A percentile compares a stretch with the other conserved stretches of the same genome.
These are phyloP conservation scores for Serilophus lunatus DNA, from an alignment of 2,113 vertebrate species.

Conservation along the genomic window DNA sequence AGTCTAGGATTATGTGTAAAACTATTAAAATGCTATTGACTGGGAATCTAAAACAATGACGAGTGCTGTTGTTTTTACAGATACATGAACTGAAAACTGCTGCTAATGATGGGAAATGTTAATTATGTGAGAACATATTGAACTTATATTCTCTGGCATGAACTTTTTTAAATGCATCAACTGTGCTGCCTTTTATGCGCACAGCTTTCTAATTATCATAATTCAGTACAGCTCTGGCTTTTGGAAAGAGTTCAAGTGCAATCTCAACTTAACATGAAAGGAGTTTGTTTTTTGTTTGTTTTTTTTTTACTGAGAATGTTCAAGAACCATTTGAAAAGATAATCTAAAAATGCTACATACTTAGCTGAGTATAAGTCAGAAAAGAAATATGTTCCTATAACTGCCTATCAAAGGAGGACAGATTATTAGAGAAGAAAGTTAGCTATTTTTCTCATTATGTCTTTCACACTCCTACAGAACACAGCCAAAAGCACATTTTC, in stretches of 20 bases:
- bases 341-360: constrained; percentile 63
- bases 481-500: not conserved
- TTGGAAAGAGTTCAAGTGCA: constrained; percentile 77
- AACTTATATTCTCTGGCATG: constrained; percentile 81
- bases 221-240: constrained; percentile 75
- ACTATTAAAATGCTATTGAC: constrained; percentile 63
- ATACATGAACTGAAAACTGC: constrained; percentile 78
- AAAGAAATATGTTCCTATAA: constrained; percentile 33
- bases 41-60: constrained; percentile 57
- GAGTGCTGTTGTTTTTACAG: constrained; percentile 75
- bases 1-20: constrained; percentile 54
- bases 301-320: constrained; percentile 56
- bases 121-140: constrained; percentile 83
- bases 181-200: constrained; percentile 71
- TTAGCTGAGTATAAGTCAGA: constrained; percentile 46
- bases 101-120: constrained; percentile 80
- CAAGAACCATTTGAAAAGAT: constrained; percentile 73
- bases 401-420: constrained; percentile 22
- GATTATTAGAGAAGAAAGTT: constrained; percentile 35
- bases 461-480: constrained; percentile 6
- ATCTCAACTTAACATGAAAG: constrained; percentile 79
- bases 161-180: constrained; percentile 75
- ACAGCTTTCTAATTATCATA: constrained; percentile 83
- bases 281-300: not conserved
- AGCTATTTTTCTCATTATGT: not conserved